phyloP scores from a whole-genome alignment of 2,113 vertebrate species.

The Notechis scutatus region DNA sequence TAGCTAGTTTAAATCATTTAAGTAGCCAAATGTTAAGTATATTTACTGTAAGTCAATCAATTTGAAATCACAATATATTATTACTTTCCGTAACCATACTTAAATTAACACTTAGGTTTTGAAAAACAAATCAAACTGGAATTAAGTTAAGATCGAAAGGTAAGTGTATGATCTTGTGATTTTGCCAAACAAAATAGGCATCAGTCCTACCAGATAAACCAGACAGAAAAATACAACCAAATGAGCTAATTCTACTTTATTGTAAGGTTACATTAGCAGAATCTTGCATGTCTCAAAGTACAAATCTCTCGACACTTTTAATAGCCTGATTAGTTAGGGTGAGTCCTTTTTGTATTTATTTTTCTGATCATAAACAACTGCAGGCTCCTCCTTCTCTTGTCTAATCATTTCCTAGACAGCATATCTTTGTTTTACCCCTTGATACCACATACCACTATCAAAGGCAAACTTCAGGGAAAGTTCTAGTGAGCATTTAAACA shows the following conservation, averaged over 20 bases:
- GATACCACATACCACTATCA: not conserved
- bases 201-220: not conserved
- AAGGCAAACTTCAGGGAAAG: not conserved
- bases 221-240: not conserved
- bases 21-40: not conserved
- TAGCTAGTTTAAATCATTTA: not conserved
- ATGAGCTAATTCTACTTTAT: not conserved
- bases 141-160: not conserved
- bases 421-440: not conserved
- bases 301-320: not conserved
- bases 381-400: not conserved
- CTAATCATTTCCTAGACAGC: not conserved
- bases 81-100: not conserved
- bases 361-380: not conserved
- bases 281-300: not conserved
- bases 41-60: not conserved
- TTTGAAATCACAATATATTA: not conserved
- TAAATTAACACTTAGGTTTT: not conserved
- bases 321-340: not conserved
- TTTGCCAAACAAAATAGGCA: not conserved
- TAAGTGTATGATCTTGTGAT: not conserved
- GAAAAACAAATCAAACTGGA: not conserved
- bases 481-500: not conserved
- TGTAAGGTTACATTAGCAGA: not conserved
- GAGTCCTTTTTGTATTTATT: not conserved